Evolutionary conservation across 1,140 invertebrate genomes (phyloP), one percentile per base, ranked within the genome.

Genomic region (Pinna nobilis): DNA sequence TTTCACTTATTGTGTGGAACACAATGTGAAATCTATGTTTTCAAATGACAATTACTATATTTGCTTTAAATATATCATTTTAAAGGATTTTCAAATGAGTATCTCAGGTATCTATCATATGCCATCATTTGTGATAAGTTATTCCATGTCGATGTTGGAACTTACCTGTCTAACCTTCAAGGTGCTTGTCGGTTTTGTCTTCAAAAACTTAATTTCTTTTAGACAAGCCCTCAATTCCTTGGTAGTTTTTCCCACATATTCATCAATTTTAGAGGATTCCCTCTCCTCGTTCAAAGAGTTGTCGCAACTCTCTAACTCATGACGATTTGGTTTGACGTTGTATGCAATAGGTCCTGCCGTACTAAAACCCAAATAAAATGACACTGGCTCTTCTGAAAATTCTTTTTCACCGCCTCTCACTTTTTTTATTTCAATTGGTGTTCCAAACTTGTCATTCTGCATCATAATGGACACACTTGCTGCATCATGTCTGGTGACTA

Each of bases 271-370:
- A 20, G 53, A 33, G 28, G 25, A 32, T n/a, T 2, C 4, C 11
- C 23, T 25, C 6, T 51, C 30, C 49, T 51, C 13, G 1, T 25
- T n/a, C 20, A 23, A 20, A 25, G 30, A 23, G 30, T 23, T 20
- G 11, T 51, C n/a, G 49, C 4, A 23, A 51, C n/a, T 51, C 20
- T n/a, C 15, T 18, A n/a, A n/a, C 35, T 57, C 53, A 57, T 57
- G n/a, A n/a, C 23, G 1, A 18, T 13, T n/a, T 57, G 28, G n/a
- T 33, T 57, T 57, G 25, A 30, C 23, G 35, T 57, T 57, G 33
- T 60, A 73, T 23, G 71, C 71, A 20, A 73, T 61, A n/a, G 71
- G 71, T 2, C 71, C 71, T 5, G 53, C 64, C 5, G 67, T 73
- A 32, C 71, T 67, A 53, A 73, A 73, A 20, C 71, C 71, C 20